Base-by-base conservation (phyloP, 2,888 invertebrate species). In the Callimorpha dominula region DNA sequence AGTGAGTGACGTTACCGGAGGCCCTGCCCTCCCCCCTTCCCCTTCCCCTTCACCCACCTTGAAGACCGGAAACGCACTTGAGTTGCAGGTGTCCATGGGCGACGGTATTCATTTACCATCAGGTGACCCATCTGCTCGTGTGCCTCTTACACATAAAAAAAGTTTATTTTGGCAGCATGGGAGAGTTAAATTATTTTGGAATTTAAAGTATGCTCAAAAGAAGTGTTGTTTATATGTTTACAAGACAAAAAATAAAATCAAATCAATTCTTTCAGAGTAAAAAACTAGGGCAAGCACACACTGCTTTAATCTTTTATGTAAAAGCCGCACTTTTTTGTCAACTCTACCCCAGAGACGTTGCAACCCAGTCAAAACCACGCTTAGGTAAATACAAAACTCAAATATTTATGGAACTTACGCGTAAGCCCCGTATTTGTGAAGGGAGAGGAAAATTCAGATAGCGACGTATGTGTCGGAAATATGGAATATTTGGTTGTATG, bases 371-470 rank as follows among this genome's bases (percentile, higher is more conserved):
- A 77, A 82, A 85, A 79, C 82, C 80, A 72, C 74, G 83, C 74
- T 78, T 76, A 80, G 66, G 82, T 81, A 86, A 86, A 88, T 83
- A 90, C 85, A 87, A 85, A 89, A 88, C 85, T 90, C 90, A 90
- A 91, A 91, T 91, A 91, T 91, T 91, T 91, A 91, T 91, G 84
- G 85, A 88, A 89, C 86, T 88, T 85, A 79, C 81, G 86, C 85
- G 84, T 83, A 86, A 87, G 84, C 85, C 81, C 54, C 80, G 83
- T 87, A 86, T 89, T 89, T 89, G 86, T 81, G 81, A 75, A 77
- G 77, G 70, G 73, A 75, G 84, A 83, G 76, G 76, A 75, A 84
- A 81, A 82, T 84, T 81, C 71, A 66, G 71, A 77, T 77, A 72
- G 62, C 76, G 74, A 54, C 75, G 69, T 71, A 73, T 78, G 78